Evolutionary conservation across 2,797 vertebrate genomes (phyloP).

Genomic region (Graptemys geographica): DNA sequence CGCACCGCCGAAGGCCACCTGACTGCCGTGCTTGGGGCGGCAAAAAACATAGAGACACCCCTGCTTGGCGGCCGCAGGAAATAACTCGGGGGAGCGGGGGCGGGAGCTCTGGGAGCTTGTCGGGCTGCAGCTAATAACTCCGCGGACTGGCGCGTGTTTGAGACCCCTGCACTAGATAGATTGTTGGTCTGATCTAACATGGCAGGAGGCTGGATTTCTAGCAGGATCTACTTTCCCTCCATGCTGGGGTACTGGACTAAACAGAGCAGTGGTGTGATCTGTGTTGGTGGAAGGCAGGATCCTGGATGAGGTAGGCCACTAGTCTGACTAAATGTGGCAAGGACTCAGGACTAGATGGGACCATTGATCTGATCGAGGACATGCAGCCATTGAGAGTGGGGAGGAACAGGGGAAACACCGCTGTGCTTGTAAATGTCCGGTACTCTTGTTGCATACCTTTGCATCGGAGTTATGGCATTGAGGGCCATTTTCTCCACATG

Average conservation of each 20-base stretch:
- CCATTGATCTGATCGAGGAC: not conserved
- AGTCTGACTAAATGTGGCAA: not conserved
- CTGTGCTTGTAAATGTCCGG: not conserved
- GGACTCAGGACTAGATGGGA: not conserved
- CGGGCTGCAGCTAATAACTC: too few species aligned
- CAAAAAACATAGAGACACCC: too few species aligned
- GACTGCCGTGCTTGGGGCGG: too few species aligned
- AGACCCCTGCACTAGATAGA: not conserved
- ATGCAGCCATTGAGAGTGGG: not conserved
- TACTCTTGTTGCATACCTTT: fast-evolving
- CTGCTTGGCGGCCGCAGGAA: too few species aligned
- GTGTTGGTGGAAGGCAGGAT: not conserved
- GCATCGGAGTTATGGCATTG: not conserved
- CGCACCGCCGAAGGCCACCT: too few species aligned
- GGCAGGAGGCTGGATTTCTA: not conserved
- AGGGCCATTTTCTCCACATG: not conserved
- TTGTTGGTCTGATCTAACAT: not conserved
- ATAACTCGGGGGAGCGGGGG: too few species aligned
- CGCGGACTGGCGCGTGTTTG: too few species aligned
- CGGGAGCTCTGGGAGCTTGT: too few species aligned
- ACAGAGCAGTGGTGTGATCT: not conserved
- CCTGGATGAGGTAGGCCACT: not conserved
- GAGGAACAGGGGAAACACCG: not conserved
- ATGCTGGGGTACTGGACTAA: not conserved
- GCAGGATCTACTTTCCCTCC: not conserved